Conservation (phyloP, 2,888 invertebrate species). For the Luperina nickerlii region DNA sequence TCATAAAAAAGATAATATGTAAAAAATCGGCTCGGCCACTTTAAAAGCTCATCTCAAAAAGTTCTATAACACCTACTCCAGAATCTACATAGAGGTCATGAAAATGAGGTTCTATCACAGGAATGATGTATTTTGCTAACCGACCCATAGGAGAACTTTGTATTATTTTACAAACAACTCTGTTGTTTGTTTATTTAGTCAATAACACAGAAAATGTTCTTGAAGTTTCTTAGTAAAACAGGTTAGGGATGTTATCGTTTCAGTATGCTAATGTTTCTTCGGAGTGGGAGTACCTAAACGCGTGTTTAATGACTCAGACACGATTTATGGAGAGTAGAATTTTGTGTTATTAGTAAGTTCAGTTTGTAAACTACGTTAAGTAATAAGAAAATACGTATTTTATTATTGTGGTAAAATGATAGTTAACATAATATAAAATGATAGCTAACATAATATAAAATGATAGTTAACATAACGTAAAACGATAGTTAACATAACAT, state of each 20-base stretch:
- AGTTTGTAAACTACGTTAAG: background rate
- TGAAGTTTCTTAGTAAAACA: conserved; percentile 26
- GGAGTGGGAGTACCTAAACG: conserved; percentile 33
- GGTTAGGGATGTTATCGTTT: conserved; percentile 40
- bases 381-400: background rate
- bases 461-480: too few relatives aligned
- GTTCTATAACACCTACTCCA: background rate
- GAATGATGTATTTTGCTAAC: background rate
- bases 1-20: background rate
- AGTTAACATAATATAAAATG: background rate
- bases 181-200: conserved; percentile 2
- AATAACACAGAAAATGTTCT: conserved; percentile 19
- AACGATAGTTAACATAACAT: too few relatives aligned
- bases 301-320: conserved; percentile 46
- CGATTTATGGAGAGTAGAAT: conserved; percentile 26
- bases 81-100: background rate
- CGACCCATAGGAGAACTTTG: background rate
- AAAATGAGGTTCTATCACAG: background rate
- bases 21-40: too few relatives aligned
- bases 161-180: background rate
- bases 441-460: too few relatives aligned
- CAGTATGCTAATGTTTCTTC: conserved; percentile 49
- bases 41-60: background rate
- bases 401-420: background rate
- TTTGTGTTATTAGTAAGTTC: conserved; percentile 20